These are phyloP conservation scores for Lasiurus cinereus DNA, from an alignment of 2,113 vertebrate species.

Conservation along the genomic window DNA sequence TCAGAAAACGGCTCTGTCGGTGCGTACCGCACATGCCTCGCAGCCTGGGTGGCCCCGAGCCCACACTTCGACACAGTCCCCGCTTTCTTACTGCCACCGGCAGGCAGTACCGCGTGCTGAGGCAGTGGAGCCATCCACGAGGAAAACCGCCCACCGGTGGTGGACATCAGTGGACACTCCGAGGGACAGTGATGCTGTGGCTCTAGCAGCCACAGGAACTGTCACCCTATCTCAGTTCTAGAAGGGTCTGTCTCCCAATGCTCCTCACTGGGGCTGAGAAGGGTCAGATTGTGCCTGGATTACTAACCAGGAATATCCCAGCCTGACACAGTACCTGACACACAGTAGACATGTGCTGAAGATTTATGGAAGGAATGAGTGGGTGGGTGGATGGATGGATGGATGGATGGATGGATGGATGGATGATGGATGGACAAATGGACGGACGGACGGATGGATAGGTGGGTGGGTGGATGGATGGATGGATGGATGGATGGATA, in stretches of 20 bases:
- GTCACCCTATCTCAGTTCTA: background rate
- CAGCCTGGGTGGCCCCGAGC: background rate
- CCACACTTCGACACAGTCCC: too few species aligned
- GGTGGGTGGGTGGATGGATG: background rate
- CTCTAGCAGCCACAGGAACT: background rate
- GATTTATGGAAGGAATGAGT: background rate
- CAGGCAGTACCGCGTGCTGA: background rate
- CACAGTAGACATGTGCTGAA: background rate
- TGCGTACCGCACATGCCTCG: rapidly evolving
- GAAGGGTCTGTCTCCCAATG: background rate
- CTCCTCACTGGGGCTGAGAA: background rate
- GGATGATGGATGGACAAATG: background rate
- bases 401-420: background rate
- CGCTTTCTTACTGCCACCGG: background rate
- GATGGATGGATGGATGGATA: background rate
- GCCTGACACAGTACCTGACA: background rate
- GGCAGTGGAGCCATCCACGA: background rate
- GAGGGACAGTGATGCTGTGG: background rate
- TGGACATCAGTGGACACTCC: background rate
- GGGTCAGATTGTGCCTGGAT: background rate
- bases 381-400: background rate
- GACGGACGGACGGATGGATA: background rate
- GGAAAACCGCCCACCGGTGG: background rate
- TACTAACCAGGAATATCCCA: background rate
- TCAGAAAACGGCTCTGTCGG: background rate